Evolutionary conservation across 2,797 vertebrate genomes (phyloP), one percentile per base, ranked within the genome.

Genomic region (Apodemus agrarius): DNA sequence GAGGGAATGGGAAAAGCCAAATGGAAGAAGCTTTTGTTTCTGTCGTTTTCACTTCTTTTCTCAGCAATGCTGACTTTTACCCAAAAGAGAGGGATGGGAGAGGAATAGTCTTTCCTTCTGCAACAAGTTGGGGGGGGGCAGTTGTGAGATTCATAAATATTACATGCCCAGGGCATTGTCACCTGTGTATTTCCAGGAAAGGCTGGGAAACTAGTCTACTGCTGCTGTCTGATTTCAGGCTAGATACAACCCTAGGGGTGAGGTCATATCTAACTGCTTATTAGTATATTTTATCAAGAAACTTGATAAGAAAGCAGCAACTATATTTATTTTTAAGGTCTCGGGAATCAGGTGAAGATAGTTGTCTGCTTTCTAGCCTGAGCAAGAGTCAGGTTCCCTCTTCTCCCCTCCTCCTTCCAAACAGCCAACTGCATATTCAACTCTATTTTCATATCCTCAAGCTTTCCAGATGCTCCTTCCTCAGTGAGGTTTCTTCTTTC

Each of bases 131-230:
- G 52, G 52, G 52, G 98, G 98, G 96, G 99, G 99, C 99, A 99
- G 98, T 99, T 99, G 99, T 99, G 99, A 99, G 98, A 99, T 98
- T 97, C 98, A 99, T 99, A 99, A 99, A 99, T 99, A 99, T 99
- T 99, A 99, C 98, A 99, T 99, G 99, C 98, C 98, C 99, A 98
- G 99, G 98, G 98, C 98, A 96, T 92, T 92, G 87, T 97, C 97
- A 98, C 98, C 97, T 97, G 96, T 95, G 86, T 93, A 69, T 98
- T 97, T 93, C 81, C 75, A 97, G 96, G 84, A 93, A 96, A 97
- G 95, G 93, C 96, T 94, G 92, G 96, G 97, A 98, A 98, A 98
- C 97, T 95, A 97, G 97, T 98, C 95, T 90, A 43, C 97, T 96
- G 34, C 69, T 91, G 96, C 40, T 94, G 31, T 34, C 0, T 49